Evolutionary conservation across 2,888 invertebrate genomes (phyloP).

Genomic region (Slavum lentiscoides): DNA sequence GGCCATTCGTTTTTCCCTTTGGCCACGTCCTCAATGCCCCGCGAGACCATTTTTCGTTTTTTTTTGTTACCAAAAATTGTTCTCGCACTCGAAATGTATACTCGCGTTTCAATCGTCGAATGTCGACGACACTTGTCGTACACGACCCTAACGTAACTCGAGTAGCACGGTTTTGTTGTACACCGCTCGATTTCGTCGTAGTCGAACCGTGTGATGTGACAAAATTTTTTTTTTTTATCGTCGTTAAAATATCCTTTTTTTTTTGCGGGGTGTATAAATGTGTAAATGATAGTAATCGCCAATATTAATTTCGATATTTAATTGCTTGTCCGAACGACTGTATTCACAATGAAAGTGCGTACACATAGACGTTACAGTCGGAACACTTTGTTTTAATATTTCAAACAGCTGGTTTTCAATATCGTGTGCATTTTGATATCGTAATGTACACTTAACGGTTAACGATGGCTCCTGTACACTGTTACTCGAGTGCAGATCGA

Average conservation of each 20-base stretch:
- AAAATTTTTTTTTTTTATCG: neutral
- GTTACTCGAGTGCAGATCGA: too few species aligned
- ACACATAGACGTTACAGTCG: neutral
- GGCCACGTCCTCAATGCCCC: slow-evolving; percentile 45
- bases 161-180: neutral
- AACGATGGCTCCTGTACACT: too few species aligned
- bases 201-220: too few species aligned
- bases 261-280: neutral
- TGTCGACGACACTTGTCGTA: neutral
- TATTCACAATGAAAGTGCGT: neutral
- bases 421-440: neutral
- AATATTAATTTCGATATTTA: neutral
- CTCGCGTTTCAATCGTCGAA: neutral
- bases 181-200: too few species aligned
- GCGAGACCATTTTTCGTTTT: neutral
- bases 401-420: slow-evolving; percentile 47
- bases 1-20: slow-evolving; percentile 60
- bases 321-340: neutral
- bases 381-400: neutral
- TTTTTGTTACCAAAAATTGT: neutral
- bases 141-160: neutral
- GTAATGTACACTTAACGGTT: neutral
- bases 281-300: neutral
- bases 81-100: neutral
- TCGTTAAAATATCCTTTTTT: neutral